phyloP scores from a whole-genome alignment of 2,113 vertebrate genomes.

The Embiotoca jacksoni region DNA sequence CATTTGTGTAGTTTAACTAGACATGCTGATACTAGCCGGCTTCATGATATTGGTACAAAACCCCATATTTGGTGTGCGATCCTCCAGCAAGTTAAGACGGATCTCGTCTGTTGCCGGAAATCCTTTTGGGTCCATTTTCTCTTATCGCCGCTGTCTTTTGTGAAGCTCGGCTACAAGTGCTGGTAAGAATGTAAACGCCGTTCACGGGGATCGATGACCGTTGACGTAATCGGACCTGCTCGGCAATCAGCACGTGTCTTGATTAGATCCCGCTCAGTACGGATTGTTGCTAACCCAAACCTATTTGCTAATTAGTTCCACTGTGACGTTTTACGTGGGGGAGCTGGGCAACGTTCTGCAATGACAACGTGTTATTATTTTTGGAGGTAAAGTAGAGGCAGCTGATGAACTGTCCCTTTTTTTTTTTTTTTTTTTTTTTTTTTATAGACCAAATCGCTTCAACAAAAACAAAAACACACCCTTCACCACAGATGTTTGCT shows the following conservation, averaged over 20 bases:
- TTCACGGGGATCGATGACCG: background rate
- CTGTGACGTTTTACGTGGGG: background rate
- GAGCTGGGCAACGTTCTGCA: constrained; percentile 52
- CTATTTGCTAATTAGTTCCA: background rate
- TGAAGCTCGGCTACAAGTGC: background rate
- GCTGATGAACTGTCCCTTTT: constrained; percentile 70
- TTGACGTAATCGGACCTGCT: background rate
- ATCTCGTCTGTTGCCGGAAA: background rate
- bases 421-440: too few species aligned
- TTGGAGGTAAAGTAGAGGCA: constrained; percentile 53
- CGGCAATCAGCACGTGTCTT: background rate
- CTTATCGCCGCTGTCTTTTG: background rate
- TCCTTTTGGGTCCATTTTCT: background rate
- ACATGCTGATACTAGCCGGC: background rate
- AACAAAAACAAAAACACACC: constrained; percentile 37
- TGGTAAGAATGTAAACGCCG: constrained; percentile 1
- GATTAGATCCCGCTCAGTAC: background rate
- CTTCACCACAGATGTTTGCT: constrained; percentile 66
- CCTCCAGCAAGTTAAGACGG: background rate
- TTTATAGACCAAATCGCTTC: constrained; percentile 74
- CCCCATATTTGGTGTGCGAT: background rate
- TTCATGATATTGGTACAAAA: background rate
- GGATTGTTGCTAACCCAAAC: constrained; percentile 3
- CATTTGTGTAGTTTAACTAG: background rate
- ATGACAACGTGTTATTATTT: constrained; percentile 21